phyloP scores from a whole-genome alignment of 2,113 vertebrate species.

The Misgurnus anguillicaudatus region DNA sequence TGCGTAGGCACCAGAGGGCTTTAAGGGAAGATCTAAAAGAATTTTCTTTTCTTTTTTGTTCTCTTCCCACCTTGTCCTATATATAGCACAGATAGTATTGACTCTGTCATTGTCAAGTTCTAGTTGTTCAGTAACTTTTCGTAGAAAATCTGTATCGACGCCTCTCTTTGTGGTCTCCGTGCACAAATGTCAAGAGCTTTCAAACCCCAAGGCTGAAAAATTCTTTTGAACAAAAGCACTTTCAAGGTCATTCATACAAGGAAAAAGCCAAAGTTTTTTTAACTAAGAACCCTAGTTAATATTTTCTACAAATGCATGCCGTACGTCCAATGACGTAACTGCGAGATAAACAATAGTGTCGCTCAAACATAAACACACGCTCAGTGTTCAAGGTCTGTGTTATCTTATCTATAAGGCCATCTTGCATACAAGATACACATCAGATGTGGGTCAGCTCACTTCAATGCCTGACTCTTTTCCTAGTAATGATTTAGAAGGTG shows the following conservation, averaged over 20 bases:
- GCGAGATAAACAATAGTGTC: constrained; percentile 4
- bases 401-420: constrained; percentile 8
- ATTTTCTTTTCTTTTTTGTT: background rate
- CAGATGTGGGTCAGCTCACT: constrained; percentile 20
- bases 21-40: background rate
- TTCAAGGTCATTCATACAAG: background rate
- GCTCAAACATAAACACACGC: constrained; percentile 6
- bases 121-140: constrained; percentile 14
- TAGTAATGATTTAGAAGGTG: no score
- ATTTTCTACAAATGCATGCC: background rate
- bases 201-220: background rate
- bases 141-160: background rate
- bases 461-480: background rate
- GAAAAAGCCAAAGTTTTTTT: background rate
- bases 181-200: constrained; percentile 5
- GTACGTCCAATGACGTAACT: background rate
- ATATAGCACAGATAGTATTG: background rate
- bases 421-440: constrained; percentile 3
- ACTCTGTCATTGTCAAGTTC: background rate
- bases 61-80: background rate
- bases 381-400: constrained; percentile 15
- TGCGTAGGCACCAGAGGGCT: background rate
- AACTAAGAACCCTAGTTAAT: background rate
- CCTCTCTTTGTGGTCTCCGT: constrained; percentile 10
- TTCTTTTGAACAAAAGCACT: background rate